Conservation (phyloP, 1,140 invertebrate genomes). For the Drosophila setifemur region DNA sequence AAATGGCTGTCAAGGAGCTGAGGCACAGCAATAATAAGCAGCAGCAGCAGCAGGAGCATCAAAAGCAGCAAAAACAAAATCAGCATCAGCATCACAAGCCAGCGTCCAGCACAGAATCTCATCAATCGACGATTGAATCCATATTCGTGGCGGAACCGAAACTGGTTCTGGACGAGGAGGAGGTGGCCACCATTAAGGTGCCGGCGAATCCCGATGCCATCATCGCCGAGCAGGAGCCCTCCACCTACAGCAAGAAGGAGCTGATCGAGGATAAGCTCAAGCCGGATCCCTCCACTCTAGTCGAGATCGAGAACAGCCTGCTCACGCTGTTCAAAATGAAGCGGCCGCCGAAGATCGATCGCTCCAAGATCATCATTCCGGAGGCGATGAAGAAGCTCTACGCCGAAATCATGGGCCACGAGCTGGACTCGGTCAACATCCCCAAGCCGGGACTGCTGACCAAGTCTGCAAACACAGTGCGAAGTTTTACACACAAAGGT, state of each 20-base stretch:
- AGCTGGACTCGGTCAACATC: constrained; percentile 85
- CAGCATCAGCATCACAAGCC: constrained; percentile 30
- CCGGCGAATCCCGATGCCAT: constrained; percentile 57
- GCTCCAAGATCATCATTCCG: constrained; percentile 86
- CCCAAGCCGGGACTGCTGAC: constrained; percentile 87
- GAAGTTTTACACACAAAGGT: constrained; percentile 93
- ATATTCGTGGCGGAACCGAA: constrained; percentile 33
- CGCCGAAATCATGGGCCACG: constrained; percentile 85
- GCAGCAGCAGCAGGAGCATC: constrained; percentile 28
- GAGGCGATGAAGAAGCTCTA: constrained; percentile 91
- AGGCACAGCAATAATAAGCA: constrained; percentile 49
- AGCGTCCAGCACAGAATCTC: constrained; percentile 29
- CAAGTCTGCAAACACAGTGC: constrained; percentile 91
- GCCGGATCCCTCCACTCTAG: constrained; percentile 82
- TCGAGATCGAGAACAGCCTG: constrained; percentile 87
- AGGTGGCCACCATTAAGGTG: constrained; percentile 53
- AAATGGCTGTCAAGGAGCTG: constrained; percentile 59
- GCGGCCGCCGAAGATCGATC: constrained; percentile 83
- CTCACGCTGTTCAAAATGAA: constrained; percentile 90
- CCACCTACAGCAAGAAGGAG: constrained; percentile 76
- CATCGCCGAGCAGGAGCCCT: constrained; percentile 63
- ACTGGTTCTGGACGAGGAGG: constrained; percentile 24
- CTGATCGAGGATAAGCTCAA: constrained; percentile 74
- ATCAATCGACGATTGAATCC: constrained; percentile 41
- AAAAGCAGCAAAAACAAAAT: constrained; percentile 14